Conservation (phyloP, 1,140 invertebrate species). For the Danaus melanippus region DNA sequence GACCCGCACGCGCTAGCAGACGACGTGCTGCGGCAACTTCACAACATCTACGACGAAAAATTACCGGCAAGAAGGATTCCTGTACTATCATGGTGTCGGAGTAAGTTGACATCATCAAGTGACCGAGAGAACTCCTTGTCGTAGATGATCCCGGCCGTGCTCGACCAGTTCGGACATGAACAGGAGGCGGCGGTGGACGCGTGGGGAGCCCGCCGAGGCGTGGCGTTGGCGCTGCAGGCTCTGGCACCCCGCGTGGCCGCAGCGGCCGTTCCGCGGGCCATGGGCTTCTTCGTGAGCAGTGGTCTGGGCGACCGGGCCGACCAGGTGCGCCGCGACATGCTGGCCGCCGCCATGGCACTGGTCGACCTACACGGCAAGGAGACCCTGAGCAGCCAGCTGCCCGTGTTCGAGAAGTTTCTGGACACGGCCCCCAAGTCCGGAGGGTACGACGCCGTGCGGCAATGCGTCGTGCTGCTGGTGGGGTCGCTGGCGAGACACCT, state of each 20-base stretch:
- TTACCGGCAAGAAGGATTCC: constrained; percentile 59
- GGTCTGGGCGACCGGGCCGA: constrained; percentile 90
- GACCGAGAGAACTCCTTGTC: background rate
- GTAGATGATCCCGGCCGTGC: constrained; percentile 84
- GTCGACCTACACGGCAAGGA: constrained; percentile 94
- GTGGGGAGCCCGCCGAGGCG: constrained; percentile 90
- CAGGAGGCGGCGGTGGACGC: constrained; percentile 87
- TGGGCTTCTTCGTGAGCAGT: constrained; percentile 89
- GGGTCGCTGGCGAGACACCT: constrained; percentile 96
- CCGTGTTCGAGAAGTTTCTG: constrained; percentile 92
- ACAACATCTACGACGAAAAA: constrained; percentile 85
- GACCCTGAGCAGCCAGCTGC: constrained; percentile 82
- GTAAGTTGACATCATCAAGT: no score
- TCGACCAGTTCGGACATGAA: constrained; percentile 94
- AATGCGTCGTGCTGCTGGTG: constrained; percentile 97
- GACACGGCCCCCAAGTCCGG: constrained; percentile 91
- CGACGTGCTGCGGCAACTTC: constrained; percentile 77
- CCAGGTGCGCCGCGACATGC: constrained; percentile 90
- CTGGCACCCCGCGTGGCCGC: constrained; percentile 79
- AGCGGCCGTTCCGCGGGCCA: constrained; percentile 78
- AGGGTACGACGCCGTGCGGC: constrained; percentile 93
- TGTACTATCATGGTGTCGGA: background rate
- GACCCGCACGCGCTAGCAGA: constrained; percentile 41
- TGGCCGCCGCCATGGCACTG: constrained; percentile 91
- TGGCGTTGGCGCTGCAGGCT: constrained; percentile 85